phyloP scores from a whole-genome alignment of 2,113 vertebrate genomes.

The Muntiacus reevesi region DNA sequence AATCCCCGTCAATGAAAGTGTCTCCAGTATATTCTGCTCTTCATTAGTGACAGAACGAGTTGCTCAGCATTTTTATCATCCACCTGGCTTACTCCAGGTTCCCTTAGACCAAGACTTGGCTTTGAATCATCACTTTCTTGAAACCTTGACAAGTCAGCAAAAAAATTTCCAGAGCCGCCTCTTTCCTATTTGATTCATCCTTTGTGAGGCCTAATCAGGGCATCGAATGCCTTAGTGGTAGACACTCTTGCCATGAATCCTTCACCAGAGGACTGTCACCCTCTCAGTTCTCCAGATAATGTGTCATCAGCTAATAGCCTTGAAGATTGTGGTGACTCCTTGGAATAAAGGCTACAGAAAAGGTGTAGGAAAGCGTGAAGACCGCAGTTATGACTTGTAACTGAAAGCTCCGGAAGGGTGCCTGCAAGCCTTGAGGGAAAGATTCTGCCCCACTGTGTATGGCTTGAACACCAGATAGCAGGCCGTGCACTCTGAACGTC shows the following conservation, averaged over 20 bases:
- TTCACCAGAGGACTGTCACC: neutral
- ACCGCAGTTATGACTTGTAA: neutral
- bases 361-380: neutral
- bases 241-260: neutral
- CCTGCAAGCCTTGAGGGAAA: neutral
- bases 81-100: neutral
- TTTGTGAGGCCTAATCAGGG: neutral
- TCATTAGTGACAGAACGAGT: neutral
- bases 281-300: neutral
- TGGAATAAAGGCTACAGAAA: neutral
- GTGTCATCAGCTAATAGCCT: neutral
- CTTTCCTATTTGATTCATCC: neutral
- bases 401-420: neutral
- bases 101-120: neutral
- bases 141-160: neutral
- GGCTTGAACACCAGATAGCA: neutral
- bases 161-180: neutral
- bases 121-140: neutral
- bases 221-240: neutral
- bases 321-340: neutral
- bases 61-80: neutral
- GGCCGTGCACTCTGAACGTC: neutral
- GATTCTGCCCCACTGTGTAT: neutral
- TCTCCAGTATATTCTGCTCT: neutral
- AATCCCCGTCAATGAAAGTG: neutral